Conservation (phyloP, 2,113 vertebrate species). For the Laticauda laticaudata region DNA sequence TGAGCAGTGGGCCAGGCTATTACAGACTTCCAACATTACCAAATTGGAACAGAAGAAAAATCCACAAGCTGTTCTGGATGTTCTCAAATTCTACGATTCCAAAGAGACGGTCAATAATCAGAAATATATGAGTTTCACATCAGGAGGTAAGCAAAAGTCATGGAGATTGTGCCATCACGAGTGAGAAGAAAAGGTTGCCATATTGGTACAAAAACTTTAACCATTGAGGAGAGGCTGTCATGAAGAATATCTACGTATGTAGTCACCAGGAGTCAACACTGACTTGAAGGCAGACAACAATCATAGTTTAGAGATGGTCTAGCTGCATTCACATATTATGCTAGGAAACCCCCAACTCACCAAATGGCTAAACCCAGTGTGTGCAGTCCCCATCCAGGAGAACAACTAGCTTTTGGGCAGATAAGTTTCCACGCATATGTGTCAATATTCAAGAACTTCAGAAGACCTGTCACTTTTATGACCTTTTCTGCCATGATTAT, state of each 20-base stretch:
- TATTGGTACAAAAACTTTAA: neutral
- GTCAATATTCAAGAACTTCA: too few relatives aligned
- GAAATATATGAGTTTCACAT: constrained; percentile 99
- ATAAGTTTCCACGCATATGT: too few relatives aligned
- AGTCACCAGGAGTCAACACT: neutral
- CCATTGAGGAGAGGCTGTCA: neutral
- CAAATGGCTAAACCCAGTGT: too few relatives aligned
- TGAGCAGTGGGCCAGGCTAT: constrained; percentile 95
- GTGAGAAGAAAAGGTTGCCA: neutral
- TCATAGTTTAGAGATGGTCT: neutral
- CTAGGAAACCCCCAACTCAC: neutral
- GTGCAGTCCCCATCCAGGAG: too few relatives aligned
- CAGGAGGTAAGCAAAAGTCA: constrained; percentile 81
- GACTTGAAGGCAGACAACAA: neutral
- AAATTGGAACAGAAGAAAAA: constrained; percentile 99
- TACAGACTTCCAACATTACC: constrained; percentile 98
- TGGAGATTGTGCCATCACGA: too few relatives aligned
- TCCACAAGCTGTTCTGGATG: constrained; percentile 94
- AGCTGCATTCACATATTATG: neutral
- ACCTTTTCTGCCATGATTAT: too few relatives aligned
- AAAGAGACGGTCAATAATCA: constrained; percentile 99
- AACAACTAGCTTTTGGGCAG: too few relatives aligned
- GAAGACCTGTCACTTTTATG: too few relatives aligned
- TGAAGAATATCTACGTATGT: neutral
- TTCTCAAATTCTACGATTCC: constrained; percentile 98